Conservation (phyloP, 2,113 vertebrate species). For the Rhinoderma darwinii region DNA sequence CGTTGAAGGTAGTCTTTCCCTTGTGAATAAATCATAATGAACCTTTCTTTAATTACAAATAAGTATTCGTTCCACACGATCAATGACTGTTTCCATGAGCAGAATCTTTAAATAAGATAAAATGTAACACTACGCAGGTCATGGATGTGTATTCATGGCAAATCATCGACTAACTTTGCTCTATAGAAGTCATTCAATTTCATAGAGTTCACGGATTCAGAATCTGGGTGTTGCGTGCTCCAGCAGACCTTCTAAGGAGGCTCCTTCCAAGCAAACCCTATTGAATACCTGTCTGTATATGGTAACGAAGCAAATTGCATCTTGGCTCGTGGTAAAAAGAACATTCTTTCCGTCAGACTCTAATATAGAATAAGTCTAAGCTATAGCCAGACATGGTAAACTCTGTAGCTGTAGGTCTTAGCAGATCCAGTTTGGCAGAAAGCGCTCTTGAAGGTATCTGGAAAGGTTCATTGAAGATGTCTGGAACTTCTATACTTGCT, state of each 20-base stretch:
- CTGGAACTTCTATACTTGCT: not conserved
- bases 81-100: conserved; percentile 32
- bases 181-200: not conserved
- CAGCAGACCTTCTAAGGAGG: conserved; percentile 19
- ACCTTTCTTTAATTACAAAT: conserved; percentile 10
- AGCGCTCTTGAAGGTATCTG: not conserved
- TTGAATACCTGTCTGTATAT: conserved; percentile 53
- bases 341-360: not conserved
- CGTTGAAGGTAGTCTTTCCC: conserved; percentile 80
- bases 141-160: not conserved
- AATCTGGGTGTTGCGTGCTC: not conserved
- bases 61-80: not conserved
- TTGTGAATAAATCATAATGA: conserved; percentile 31
- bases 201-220: not conserved
- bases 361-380: conserved; percentile 12
- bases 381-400: not conserved
- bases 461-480: too few species aligned
- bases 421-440: not conserved
- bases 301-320: not conserved
- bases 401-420: not conserved
- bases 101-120: not conserved
- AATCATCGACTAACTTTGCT: not conserved
- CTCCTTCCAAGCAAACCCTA: not conserved
- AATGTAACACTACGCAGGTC: not conserved
- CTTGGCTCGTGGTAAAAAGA: not conserved